Conservation (phyloP, 2,797 vertebrate species). For the Agapornis canus region DNA sequence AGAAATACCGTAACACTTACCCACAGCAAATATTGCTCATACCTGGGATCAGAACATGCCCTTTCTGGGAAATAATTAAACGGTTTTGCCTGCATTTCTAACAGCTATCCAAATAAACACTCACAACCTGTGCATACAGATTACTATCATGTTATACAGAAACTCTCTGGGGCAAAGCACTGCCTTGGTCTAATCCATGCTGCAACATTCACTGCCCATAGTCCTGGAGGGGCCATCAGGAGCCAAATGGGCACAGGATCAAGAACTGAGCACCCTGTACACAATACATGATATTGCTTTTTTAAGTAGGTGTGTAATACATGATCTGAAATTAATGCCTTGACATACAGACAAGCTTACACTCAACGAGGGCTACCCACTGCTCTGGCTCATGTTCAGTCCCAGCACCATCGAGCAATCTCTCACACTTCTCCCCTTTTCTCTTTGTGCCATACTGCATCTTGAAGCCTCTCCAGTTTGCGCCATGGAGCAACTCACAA, state of each 20-base stretch:
- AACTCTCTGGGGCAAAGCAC: rapidly evolving
- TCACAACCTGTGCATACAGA: rapidly evolving
- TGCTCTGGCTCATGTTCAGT: not conserved
- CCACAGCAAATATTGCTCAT: not conserved
- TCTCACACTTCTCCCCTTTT: not conserved
- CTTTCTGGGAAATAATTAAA: not conserved
- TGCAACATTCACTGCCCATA: not conserved
- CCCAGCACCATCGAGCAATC: not conserved
- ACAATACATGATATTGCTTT: not conserved
- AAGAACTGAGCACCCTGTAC: not conserved
- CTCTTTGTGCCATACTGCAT: not conserved
- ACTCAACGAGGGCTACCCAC: not conserved
- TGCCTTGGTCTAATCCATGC: not conserved
- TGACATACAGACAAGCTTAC: rapidly evolving
- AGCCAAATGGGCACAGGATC: not conserved
- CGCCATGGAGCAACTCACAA: not conserved
- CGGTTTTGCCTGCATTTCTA: not conserved
- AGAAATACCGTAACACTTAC: not conserved
- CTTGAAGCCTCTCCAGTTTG: not conserved
- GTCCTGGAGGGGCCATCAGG: not conserved
- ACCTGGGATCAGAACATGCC: not conserved
- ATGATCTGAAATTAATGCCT: not conserved
- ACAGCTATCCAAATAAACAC: not conserved
- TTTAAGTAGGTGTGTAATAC: not conserved
- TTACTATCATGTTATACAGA: rapidly evolving